Percentiles rank a stretch among this genome's conserved stretches.
Conservation (phyloP, 2,113 vertebrate species). For the Aphyosemion australe region DNA sequence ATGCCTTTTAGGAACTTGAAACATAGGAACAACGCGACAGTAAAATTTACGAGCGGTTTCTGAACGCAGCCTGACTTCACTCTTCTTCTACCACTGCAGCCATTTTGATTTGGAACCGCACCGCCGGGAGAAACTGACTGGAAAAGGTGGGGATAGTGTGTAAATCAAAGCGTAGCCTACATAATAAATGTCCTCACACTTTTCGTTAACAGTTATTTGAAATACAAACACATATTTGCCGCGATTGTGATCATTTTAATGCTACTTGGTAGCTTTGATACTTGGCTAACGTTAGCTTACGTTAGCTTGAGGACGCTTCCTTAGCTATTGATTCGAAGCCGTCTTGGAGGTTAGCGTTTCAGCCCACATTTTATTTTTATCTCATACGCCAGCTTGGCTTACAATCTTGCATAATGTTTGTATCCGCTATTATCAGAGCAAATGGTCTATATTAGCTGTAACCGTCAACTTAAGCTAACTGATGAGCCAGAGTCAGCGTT, state of each 20-base stretch:
- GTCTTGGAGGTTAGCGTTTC: not conserved
- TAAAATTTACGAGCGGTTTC: not conserved
- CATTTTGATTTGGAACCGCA: slow-evolving; percentile 72
- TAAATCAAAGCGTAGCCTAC: slow-evolving; percentile 3
- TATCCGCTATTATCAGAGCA: not conserved
- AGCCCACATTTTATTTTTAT: not conserved
- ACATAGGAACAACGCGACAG: too few species aligned
- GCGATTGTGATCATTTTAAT: too few species aligned
- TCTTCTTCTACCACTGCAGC: slow-evolving; percentile 47
- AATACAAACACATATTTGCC: too few species aligned
- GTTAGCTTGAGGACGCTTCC: slow-evolving; percentile 35
- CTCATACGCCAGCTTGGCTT: not conserved
- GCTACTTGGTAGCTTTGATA: not conserved
- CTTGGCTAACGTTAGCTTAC: slow-evolving; percentile 38
- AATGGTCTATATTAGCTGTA: not conserved
- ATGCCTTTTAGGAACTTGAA: too few species aligned
- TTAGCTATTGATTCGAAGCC: not conserved
- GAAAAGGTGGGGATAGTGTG: slow-evolving; percentile 65
- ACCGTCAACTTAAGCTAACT: slow-evolving; percentile 1
- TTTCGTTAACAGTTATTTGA: not conserved
- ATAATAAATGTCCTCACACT: not conserved
- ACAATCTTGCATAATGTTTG: accelerated
- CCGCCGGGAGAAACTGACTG: slow-evolving; percentile 29
- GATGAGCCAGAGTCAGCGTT: slow-evolving; percentile 1
- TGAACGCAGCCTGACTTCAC: slow-evolving; percentile 40